A percentile compares a stretch with the other conserved stretches of the same genome.
These are phyloP conservation scores for Anomalospiza imberbis DNA, from an alignment of 2,797 vertebrate species.

Conservation along the genomic window DNA sequence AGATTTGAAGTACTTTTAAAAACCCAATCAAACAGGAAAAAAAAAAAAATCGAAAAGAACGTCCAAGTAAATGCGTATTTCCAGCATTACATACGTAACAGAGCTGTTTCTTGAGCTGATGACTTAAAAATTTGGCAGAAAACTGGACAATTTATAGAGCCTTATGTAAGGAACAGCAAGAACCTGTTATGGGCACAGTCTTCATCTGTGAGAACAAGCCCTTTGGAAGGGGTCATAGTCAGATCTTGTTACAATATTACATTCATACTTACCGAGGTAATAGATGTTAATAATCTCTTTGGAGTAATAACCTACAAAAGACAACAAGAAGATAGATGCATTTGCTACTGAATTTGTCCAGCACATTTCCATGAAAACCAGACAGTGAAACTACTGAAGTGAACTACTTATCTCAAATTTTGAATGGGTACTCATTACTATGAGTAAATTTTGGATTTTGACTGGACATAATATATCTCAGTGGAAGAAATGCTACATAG, in stretches of 20 bases:
- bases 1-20: background rate
- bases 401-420: background rate
- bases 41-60: background rate
- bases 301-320: constrained; percentile 88
- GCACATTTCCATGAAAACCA: background rate
- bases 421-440: background rate
- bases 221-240: background rate
- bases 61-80: background rate
- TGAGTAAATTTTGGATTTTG: background rate
- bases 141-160: background rate
- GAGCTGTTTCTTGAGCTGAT: background rate
- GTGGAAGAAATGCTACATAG: background rate
- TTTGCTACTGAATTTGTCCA: background rate
- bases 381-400: background rate
- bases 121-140: background rate
- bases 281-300: constrained; percentile 90
- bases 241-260: background rate
- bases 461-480: background rate
- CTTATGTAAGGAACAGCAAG: background rate
- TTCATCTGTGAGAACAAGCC: background rate
- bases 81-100: background rate
- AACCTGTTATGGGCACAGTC: background rate
- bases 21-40: background rate
- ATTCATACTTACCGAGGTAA: constrained; percentile 83
- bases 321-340: background rate